Evolutionary conservation across 2,113 vertebrate genomes (phyloP), one percentile per base, ranked within the genome.

Genomic region (Toxotes chatareus): DNA sequence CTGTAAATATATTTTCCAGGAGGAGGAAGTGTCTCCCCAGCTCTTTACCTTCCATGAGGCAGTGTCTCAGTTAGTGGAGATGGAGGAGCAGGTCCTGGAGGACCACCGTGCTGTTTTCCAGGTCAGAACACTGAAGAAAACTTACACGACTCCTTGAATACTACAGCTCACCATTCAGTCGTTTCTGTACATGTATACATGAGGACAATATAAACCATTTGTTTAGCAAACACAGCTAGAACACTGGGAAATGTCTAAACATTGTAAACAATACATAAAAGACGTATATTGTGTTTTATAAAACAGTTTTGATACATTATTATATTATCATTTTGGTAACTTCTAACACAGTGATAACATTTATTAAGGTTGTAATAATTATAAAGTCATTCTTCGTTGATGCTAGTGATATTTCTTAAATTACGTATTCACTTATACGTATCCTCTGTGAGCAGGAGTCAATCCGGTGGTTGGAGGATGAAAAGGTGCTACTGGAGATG

Each of bases 11-110:
- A 56, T 73, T n/a, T 76, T 10, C 19, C 89, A 99, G 98, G 98
- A 99, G 91, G 98, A 99, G 87, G 98, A 99, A 83, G 97, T 99
- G 88, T 99, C 98, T 82, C 98, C 98, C 0, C 97, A 99, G 56
- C 93, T 99, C 85, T 99, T 99, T 80, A 98, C 96, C 86, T 99
- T 99, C 88, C 98, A 99, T 1, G 98, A 99, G 94, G 98, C 97
- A 1, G 98, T 99, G 61, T 99, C 98, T 81, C 98, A 99, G 81
- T 95, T 99, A 94, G 97, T 99, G 21, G 98, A 99, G 93, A 99
- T 99, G 98, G 98, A 99, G 91, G 98, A 99, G 79, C 97, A 99
- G 87, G 97, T 99, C 56, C 95, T 99, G 79, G 98, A 99, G 94
- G 97, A 99, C 87, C 98, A 99, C 91, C 95, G 97, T 62, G 95